phyloP scores from a whole-genome alignment of 2,797 vertebrate genomes.

The Malacoraja senta region DNA sequence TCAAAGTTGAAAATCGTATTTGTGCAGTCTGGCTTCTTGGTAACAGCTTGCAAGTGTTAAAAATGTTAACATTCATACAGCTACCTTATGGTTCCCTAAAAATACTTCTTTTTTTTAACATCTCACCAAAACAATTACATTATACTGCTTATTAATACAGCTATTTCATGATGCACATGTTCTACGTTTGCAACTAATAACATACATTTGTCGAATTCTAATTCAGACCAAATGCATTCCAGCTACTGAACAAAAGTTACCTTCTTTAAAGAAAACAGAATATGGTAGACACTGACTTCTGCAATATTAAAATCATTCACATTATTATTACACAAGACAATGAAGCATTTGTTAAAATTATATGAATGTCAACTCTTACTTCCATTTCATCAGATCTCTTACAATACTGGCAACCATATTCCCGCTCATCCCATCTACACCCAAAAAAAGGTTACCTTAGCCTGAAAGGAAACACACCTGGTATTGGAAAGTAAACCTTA shows the following conservation, averaged over 20 bases:
- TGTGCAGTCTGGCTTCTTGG: constrained; percentile 14
- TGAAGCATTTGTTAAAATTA: neutral
- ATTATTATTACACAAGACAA: neutral
- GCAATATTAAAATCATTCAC: neutral
- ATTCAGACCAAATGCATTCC: neutral
- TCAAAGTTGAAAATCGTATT: neutral
- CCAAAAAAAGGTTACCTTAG: neutral
- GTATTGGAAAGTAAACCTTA: neutral
- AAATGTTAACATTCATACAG: constrained; percentile 11
- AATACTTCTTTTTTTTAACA: neutral
- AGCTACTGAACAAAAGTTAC: neutral
- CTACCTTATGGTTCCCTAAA: neutral
- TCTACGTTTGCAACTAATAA: neutral
- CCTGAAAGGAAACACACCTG: neutral
- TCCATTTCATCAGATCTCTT: neutral
- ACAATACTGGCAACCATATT: no score
- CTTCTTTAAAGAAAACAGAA: neutral
- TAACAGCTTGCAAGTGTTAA: neutral
- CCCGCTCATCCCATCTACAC: neutral
- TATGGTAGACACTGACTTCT: neutral
- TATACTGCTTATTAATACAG: neutral
- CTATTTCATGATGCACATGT: neutral
- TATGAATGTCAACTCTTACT: neutral
- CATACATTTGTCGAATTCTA: neutral
- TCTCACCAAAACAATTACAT: neutral